A percentile compares a stretch with the other conserved stretches of the same genome.
Conservation (phyloP, 2,888 invertebrate genomes). For the Noctua fimbriata region DNA sequence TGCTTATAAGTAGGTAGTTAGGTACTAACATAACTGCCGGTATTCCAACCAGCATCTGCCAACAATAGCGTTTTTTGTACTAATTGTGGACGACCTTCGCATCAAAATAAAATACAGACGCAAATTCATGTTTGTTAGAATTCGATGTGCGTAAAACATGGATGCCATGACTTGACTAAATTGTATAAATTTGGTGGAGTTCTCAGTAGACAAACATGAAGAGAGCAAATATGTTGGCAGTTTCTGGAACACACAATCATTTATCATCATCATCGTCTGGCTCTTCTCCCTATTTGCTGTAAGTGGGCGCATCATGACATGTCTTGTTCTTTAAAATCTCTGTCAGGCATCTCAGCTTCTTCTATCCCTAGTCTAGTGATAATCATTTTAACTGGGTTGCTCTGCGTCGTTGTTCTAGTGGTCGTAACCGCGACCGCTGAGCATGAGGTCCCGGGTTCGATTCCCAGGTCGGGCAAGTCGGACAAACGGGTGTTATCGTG, state of each 20-base stretch:
- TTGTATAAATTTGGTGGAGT: constrained; percentile 8
- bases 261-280: neutral
- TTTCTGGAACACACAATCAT: neutral
- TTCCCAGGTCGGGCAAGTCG: neutral
- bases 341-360: neutral
- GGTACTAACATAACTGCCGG: neutral
- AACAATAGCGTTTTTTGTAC: constrained; percentile 44
- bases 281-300: neutral
- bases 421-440: neutral
- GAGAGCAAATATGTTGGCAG: neutral
- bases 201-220: constrained; percentile 5
- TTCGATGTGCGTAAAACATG: constrained; percentile 30
- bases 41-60: constrained; percentile 16
- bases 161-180: constrained; percentile 17
- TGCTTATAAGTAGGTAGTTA: neutral
- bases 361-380: neutral
- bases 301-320: neutral
- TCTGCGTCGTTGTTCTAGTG: neutral
- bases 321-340: neutral
- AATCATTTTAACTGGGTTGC: neutral
- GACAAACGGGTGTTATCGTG: neutral
- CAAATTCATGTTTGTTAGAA: constrained; percentile 29
- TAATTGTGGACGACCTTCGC: constrained; percentile 44
- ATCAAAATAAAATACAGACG: constrained; percentile 45
- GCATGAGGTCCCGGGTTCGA: neutral